A percentile compares a stretch with the other conserved stretches of the same genome.
Evolutionary conservation across 2,113 vertebrate genomes (phyloP).

Genomic region (Agelaius tricolor): DNA sequence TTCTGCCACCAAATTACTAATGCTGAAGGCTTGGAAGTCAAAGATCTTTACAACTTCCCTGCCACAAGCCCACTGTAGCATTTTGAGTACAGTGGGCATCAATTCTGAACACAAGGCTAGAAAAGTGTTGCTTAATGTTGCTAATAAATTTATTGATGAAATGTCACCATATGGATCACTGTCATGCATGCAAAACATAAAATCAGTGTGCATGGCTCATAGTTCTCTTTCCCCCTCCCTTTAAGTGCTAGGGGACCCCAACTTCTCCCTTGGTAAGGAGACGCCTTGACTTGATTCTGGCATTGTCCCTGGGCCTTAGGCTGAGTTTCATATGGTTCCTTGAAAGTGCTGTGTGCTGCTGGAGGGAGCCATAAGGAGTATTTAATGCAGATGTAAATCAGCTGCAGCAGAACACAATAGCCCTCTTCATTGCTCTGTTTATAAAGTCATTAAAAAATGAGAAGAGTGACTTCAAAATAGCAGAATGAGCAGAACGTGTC

Average conservation of each 20-base stretch:
- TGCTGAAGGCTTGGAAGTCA: background rate
- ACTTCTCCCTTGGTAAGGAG: background rate
- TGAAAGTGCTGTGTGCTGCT: background rate
- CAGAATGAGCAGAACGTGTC: background rate
- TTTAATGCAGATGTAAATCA: background rate
- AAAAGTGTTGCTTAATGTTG: background rate
- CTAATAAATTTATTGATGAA: background rate
- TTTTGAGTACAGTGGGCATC: background rate
- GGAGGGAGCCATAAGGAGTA: background rate
- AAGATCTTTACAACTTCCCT: background rate
- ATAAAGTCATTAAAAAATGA: background rate
- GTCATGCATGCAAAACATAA: background rate
- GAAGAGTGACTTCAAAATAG: background rate
- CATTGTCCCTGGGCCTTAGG: background rate
- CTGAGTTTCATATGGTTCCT: background rate
- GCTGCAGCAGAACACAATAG: background rate
- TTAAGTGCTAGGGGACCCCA: background rate
- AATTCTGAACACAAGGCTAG: background rate
- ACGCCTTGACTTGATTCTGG: background rate
- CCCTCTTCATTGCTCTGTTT: background rate
- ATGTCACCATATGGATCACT: background rate
- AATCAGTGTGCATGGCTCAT: background rate
- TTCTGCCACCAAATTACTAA: background rate
- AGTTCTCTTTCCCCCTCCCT: background rate
- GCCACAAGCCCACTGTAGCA: background rate